These are phyloP conservation scores for Andrena praecox DNA, from an alignment of 2,888 invertebrate species.

Conservation along the genomic window DNA sequence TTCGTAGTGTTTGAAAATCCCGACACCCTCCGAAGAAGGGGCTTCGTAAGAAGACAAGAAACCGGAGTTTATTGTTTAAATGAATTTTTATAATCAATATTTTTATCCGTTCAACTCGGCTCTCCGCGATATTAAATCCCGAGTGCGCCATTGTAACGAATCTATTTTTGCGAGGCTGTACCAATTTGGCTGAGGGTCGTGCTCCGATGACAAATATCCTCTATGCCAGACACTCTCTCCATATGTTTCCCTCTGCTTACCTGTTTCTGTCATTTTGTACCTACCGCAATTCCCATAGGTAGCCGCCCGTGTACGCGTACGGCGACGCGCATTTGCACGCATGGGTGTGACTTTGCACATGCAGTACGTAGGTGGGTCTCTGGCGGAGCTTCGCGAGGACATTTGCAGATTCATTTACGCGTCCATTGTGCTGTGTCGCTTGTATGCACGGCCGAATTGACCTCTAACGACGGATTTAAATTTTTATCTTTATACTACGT, in stretches of 20 bases:
- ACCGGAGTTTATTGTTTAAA: too few relatives aligned
- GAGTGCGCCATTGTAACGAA: too few relatives aligned
- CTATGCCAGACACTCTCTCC: neutral
- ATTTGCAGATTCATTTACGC: conserved; percentile 54
- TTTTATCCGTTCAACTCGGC: too few relatives aligned
- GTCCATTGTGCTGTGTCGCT: conserved; percentile 36
- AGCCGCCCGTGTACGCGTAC: conserved; percentile 8
- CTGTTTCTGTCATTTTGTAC: conserved; percentile 19
- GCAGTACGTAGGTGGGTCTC: conserved; percentile 10
- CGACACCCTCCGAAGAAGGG: too few relatives aligned
- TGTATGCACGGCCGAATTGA: conserved; percentile 21
- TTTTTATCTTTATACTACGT: neutral
- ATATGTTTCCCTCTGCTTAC: conserved; percentile 16
- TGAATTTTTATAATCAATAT: too few relatives aligned
- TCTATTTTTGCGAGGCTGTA: too few relatives aligned
- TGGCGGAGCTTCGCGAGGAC: conserved; percentile 10
- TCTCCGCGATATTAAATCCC: too few relatives aligned
- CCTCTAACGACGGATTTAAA: neutral
- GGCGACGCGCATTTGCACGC: neutral
- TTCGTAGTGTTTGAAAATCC: too few relatives aligned
- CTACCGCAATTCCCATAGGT: conserved; percentile 23
- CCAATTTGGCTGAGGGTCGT: too few relatives aligned
- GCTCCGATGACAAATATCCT: conserved; percentile 5
- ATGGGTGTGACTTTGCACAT: conserved; percentile 39
- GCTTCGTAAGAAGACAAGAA: too few relatives aligned